Conservation (phyloP, 2,888 invertebrate species). For the Sipha maydis region DNA sequence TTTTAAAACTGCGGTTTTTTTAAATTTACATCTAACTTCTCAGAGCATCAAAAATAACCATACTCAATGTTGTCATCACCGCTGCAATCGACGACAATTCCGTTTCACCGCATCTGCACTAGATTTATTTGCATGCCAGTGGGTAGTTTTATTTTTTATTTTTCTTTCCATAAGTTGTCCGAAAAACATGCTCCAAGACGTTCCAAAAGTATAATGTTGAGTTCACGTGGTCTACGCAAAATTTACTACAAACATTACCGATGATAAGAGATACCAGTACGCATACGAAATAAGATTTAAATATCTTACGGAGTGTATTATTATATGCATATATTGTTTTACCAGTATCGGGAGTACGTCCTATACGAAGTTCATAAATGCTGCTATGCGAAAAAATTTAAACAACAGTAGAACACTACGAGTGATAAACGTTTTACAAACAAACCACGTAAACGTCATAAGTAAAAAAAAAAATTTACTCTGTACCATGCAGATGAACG, state of each 20-base stretch:
- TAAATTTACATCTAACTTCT: neutral
- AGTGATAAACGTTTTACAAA: no score
- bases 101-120: neutral
- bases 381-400: no score
- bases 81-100: neutral
- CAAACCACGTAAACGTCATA: no score
- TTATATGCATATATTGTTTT: no score
- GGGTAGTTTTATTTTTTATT: neutral
- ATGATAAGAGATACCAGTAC: neutral
- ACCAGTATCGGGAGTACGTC: no score
- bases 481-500: no score
- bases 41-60: neutral
- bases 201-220: neutral
- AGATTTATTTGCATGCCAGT: neutral
- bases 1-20: no score
- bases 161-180: neutral
- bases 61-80: neutral
- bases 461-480: no score
- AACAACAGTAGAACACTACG: no score
- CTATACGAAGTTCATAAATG: no score
- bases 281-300: no score
- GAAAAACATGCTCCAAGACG: neutral
- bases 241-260: neutral
- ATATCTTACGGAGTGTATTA: neutral
- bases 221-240: neutral